phyloP scores from a whole-genome alignment of 2,797 vertebrate species.

The Sebastes matsubarae region DNA sequence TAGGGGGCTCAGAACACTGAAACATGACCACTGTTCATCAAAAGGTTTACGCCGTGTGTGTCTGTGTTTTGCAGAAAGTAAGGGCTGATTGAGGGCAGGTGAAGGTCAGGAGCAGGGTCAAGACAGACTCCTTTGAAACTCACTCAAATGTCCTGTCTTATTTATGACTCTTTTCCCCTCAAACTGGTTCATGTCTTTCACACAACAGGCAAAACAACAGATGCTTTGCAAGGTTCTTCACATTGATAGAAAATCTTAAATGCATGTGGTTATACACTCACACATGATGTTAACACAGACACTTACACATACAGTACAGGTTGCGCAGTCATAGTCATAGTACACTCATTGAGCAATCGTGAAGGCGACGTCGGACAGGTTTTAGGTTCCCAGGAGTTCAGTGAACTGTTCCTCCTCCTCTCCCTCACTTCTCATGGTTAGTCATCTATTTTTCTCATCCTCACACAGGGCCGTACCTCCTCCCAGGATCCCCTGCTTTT shows the following conservation, averaged over 20 bases:
- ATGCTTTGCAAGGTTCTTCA: not conserved
- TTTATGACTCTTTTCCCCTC: slow-evolving; percentile 27
- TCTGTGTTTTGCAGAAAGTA: not conserved
- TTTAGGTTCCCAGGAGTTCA: slow-evolving; percentile 79
- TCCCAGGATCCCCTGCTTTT: slow-evolving; percentile 69
- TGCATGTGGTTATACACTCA: not conserved
- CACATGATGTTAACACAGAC: slow-evolving; percentile 18
- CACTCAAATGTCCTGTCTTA: slow-evolving; percentile 6
- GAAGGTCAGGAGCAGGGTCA: slow-evolving; percentile 35
- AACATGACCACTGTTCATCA: not conserved
- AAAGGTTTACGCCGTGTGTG: not conserved
- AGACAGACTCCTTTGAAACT: not conserved
- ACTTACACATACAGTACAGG: not conserved
- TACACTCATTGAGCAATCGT: slow-evolving; percentile 73
- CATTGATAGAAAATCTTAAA: not conserved
- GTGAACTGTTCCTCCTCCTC: slow-evolving; percentile 60
- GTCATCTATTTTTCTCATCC: slow-evolving; percentile 71
- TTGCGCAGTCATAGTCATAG: slow-evolving; percentile 13
- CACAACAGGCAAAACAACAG: not conserved
- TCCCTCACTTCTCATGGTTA: slow-evolving; percentile 71
- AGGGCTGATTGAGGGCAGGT: slow-evolving; percentile 6
- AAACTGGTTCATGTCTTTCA: not conserved
- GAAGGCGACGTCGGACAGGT: slow-evolving; percentile 71
- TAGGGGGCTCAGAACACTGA: not conserved
- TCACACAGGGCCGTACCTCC: slow-evolving; percentile 53